Evolutionary conservation across 2,113 vertebrate genomes (phyloP), one percentile per base, ranked within the genome.

Genomic region (Irena cyanogastra): DNA sequence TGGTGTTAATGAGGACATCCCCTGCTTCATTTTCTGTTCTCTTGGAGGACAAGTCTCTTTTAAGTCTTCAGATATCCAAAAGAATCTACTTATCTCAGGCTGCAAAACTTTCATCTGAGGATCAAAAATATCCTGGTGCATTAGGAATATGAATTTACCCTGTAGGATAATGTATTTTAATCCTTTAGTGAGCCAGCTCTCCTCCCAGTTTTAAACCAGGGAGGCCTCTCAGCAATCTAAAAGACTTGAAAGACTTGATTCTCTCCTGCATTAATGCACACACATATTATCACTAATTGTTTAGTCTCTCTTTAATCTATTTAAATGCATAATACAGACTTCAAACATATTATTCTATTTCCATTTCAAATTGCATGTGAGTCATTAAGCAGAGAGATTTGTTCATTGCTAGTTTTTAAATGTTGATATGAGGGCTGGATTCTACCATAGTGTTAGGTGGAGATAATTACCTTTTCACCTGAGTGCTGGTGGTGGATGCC

Each of bases 271-370:
- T 96, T 96, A 94, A 88, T 90, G 72, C 79, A 86, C 42, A 79
- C 91, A 86, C 76, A 26, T 74, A 83, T 95, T 95, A 90, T 83
- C 49, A 1, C 80, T 93, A 83, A 89, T 93, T 96, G 95, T 93
- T 97, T 95, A 81, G 90, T 78, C 80, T 95, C 64, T 81, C 95
- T 94, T 82, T 96, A 96, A 94, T 96, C 88, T 94, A 89, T 92
- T 88, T 93, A 89, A 95, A 90, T 89, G 64, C 45, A 53, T 87
- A 90, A 92, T 87, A 71, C 17, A 60, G 52, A 86, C 90, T 96
- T 94, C 87, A 95, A 95, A 83, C 59, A 88, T 53, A 79, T 54
- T 72, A 86, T 83, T 87, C 54, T 83, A 87, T 95, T 95, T 96
- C 76, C 72, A 94, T 95, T 96, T 95, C 64, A 94, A 95, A 96